Conservation (phyloP, 2,113 vertebrate genomes). For the Calyptommatus sinebrachiatus region DNA sequence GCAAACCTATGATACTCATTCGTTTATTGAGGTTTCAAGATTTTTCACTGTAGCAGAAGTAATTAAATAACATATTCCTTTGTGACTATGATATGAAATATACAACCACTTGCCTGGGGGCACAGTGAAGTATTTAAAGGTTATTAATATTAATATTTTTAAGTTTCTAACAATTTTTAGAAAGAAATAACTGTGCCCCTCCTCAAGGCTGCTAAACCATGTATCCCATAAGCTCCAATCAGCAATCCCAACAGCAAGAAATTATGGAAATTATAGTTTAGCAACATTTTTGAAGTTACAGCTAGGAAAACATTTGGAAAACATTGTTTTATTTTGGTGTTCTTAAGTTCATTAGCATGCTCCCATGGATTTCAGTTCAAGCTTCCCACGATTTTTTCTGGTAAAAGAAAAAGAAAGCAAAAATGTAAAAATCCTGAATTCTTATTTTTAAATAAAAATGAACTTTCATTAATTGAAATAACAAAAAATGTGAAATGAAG, state of each 20-base stretch:
- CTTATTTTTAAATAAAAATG: neutral
- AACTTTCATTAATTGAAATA: neutral
- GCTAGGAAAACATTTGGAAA: too few relatives aligned
- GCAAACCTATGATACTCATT: neutral
- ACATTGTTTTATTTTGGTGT: too few relatives aligned
- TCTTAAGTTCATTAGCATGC: neutral
- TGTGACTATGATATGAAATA: neutral
- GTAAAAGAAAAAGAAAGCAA: neutral
- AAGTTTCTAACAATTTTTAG: too few relatives aligned
- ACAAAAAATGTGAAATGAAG: neutral
- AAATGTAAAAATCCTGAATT: neutral
- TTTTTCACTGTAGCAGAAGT: neutral
- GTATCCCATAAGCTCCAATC: too few relatives aligned
- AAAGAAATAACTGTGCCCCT: too few relatives aligned
- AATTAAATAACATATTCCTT: neutral
- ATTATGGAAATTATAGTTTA: too few relatives aligned
- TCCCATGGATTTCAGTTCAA: neutral
- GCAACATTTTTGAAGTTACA: too few relatives aligned
- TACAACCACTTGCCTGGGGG: neutral
- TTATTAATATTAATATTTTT: too few relatives aligned
- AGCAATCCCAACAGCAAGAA: too few relatives aligned
- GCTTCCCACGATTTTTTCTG: neutral
- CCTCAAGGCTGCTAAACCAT: too few relatives aligned
- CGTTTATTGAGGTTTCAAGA: neutral
- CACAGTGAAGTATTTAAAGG: too few relatives aligned